These are phyloP conservation scores for Athalia circularis DNA, from an alignment of 2,888 invertebrate genomes.

Conservation along the genomic window DNA sequence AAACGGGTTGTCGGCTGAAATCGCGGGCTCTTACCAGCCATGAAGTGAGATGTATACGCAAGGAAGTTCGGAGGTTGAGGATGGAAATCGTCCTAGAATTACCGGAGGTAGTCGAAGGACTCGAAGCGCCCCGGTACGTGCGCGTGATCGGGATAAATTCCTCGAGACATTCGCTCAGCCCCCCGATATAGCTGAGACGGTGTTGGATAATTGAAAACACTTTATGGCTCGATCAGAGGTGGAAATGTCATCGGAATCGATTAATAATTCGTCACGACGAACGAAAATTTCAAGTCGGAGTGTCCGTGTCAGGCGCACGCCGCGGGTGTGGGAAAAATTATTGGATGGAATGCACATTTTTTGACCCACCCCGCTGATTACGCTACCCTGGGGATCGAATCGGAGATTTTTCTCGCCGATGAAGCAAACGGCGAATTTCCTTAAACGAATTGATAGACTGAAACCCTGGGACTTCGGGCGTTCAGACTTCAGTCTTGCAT, in stretches of 20 bases:
- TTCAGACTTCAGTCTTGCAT: constrained; percentile 41
- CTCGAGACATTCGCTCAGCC: too few species aligned
- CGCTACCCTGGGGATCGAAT: neutral
- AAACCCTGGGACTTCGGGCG: constrained; percentile 12
- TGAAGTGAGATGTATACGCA: constrained; percentile 18
- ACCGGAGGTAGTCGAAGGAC: constrained; percentile 4
- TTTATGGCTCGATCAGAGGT: neutral
- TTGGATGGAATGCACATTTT: neutral
- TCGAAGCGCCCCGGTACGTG: neutral
- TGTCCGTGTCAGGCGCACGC: neutral
- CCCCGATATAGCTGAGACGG: neutral
- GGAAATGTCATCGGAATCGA: neutral
- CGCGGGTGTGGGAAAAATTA: neutral
- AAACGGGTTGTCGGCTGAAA: constrained; percentile 32
- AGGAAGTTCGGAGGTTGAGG: neutral
- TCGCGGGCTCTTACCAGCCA: constrained; percentile 19
- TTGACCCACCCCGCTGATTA: neutral
- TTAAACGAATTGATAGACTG: constrained; percentile 26
- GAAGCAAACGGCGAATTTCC: constrained; percentile 21
- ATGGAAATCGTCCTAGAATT: constrained; percentile 11
- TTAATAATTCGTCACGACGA: neutral
- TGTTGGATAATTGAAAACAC: neutral
- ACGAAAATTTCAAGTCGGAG: neutral
- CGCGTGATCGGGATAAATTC: constrained; percentile 11
- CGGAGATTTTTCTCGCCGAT: constrained; percentile 1